Percentiles rank a stretch among this genome's conserved stretches.
phyloP scores from a whole-genome alignment of 2,113 vertebrate genomes.

The Cathartes aura region DNA sequence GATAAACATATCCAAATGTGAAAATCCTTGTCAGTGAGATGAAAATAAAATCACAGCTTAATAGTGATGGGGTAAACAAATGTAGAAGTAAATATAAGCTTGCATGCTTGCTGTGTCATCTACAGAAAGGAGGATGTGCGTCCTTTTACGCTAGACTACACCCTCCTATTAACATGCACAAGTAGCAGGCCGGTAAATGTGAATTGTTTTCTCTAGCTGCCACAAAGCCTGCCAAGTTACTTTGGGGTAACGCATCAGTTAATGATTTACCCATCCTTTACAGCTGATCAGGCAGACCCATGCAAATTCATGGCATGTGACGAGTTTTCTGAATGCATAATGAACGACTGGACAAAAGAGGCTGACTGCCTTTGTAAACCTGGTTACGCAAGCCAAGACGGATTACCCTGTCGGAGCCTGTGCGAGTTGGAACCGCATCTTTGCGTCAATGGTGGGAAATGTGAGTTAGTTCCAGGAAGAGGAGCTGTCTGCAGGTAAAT shows the following conservation, averaged over 20 bases:
- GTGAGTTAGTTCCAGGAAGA: slow-evolving; percentile 77
- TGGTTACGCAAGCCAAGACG: slow-evolving; percentile 72
- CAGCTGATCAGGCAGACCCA: slow-evolving; percentile 88
- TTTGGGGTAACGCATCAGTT: neutral
- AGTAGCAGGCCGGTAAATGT: neutral
- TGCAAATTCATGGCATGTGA: slow-evolving; percentile 91
- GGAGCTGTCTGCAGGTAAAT: slow-evolving; percentile 87
- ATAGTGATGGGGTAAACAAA: neutral
- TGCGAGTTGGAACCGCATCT: slow-evolving; percentile 71
- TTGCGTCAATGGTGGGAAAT: slow-evolving; percentile 77
- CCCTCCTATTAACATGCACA: neutral
- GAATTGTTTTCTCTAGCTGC: neutral
- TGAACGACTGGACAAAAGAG: slow-evolving; percentile 77
- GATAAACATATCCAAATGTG: neutral
- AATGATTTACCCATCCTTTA: slow-evolving; percentile 21
- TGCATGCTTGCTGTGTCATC: neutral
- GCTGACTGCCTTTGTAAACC: slow-evolving; percentile 82
- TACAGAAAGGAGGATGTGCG: neutral
- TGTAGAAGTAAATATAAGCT: neutral
- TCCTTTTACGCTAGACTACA: neutral
- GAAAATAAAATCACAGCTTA: neutral
- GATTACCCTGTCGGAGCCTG: slow-evolving; percentile 81
- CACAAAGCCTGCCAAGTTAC: neutral
- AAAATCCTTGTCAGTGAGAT: neutral
- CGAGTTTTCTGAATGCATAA: slow-evolving; percentile 79